phyloP scores from a whole-genome alignment of 2,888 invertebrate genomes.

The Eulithis prunata region DNA sequence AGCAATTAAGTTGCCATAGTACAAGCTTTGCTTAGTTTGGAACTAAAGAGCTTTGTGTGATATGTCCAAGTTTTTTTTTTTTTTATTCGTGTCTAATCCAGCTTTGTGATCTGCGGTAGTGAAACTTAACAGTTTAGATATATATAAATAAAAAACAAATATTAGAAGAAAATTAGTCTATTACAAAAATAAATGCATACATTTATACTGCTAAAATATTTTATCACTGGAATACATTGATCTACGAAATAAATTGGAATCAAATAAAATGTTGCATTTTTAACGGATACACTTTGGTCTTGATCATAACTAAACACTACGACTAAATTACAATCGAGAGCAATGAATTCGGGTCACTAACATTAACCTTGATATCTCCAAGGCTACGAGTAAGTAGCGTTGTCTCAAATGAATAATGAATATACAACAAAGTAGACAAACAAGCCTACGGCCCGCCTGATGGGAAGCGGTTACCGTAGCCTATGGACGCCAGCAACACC shows the following conservation, averaged over 20 bases:
- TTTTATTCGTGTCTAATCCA: no score
- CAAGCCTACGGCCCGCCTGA: no score
- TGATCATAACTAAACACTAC: constrained; percentile 45
- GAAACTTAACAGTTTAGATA: no score
- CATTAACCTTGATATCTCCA: background rate
- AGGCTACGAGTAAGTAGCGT: background rate
- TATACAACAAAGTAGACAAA: no score
- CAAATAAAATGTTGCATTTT: constrained; percentile 35
- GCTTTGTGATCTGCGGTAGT: no score
- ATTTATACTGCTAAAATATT: constrained; percentile 28
- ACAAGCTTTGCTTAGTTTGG: no score
- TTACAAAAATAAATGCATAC: constrained; percentile 37
- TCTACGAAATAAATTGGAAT: constrained; percentile 16
- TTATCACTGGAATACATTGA: constrained; percentile 16
- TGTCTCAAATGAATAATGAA: no score
- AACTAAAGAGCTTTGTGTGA: no score
- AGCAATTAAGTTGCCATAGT: no score
- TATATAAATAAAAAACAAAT: constrained; percentile 14
- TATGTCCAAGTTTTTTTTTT: no score
- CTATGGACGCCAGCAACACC: no score
- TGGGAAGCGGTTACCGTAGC: no score
- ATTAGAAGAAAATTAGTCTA: constrained; percentile 25
- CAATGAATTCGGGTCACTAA: background rate
- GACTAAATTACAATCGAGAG: constrained; percentile 26
- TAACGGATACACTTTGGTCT: constrained; percentile 58